A percentile compares a stretch with the other conserved stretches of the same genome.
phyloP scores from a whole-genome alignment of 2,797 vertebrate species.

The Myotis planiceps region DNA sequence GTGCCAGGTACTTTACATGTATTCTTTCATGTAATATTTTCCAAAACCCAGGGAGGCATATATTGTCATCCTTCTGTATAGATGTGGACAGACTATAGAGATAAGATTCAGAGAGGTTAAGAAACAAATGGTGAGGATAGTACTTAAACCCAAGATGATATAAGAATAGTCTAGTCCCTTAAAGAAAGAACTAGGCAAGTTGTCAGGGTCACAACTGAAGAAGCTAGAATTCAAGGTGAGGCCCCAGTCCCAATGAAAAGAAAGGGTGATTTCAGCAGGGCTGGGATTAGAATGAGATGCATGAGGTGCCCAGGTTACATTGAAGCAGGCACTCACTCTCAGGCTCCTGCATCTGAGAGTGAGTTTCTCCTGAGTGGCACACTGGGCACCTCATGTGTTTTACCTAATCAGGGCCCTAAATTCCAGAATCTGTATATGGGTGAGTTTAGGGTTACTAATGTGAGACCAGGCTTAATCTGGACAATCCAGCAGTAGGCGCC shows the following conservation, averaged over 20 bases:
- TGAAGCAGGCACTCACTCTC: neutral
- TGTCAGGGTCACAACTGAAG: neutral
- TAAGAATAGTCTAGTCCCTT: constrained; percentile 1
- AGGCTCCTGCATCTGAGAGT: neutral
- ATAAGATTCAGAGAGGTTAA: neutral
- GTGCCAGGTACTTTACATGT: neutral
- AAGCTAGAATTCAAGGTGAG: neutral
- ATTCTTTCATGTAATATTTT: constrained; percentile 6
- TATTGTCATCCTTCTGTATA: neutral
- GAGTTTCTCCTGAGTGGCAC: neutral
- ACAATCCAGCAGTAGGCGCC: neutral
- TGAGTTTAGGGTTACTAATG: neutral
- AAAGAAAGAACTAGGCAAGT: neutral
- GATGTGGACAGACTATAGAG: neutral
- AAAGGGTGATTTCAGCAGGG: neutral
- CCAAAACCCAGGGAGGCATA: neutral
- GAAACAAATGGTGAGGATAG: neutral
- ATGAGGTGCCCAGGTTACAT: neutral
- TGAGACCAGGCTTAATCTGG: neutral
- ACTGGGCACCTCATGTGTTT: neutral
- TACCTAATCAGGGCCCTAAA: neutral
- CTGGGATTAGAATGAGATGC: neutral
- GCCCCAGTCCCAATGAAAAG: neutral
- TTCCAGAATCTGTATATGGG: neutral
- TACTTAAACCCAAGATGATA: neutral